These are phyloP conservation scores for Sterrhoptilus dennistouni DNA, from an alignment of 2,113 vertebrate species.

Conservation along the genomic window DNA sequence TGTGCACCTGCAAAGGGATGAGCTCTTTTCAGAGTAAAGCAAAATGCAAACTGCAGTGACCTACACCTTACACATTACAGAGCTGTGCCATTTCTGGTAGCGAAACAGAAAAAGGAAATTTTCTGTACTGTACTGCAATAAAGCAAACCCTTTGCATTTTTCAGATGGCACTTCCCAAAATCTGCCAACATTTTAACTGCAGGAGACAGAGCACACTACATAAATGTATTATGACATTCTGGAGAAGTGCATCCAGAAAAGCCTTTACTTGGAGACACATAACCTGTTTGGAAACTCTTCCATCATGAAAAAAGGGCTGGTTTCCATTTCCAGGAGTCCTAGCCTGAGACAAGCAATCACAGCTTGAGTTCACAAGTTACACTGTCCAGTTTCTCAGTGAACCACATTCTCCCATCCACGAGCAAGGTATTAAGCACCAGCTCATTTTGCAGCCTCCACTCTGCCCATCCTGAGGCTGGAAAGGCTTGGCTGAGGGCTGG, in stretches of 20 bases:
- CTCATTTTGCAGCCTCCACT: neutral
- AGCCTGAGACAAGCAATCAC: neutral
- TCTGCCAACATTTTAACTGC: neutral
- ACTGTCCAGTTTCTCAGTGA: neutral
- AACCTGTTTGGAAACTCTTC: neutral
- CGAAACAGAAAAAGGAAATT: neutral
- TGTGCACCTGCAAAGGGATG: neutral
- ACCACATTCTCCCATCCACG: rapidly evolving
- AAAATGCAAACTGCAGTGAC: neutral
- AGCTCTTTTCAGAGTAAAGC: neutral
- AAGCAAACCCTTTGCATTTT: neutral
- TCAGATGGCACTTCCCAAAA: neutral
- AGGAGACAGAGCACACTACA: neutral
- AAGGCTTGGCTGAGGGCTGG: neutral
- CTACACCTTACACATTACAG: neutral
- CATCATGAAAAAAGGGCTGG: neutral
- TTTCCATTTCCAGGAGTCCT: neutral
- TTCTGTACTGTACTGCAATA: neutral
- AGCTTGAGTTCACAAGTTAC: rapidly evolving
- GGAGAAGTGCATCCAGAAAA: neutral
- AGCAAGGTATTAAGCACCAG: neutral
- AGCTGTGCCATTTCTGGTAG: neutral
- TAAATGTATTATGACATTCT: neutral
- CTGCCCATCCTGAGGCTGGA: neutral
- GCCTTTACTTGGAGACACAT: neutral